Evolutionary conservation across 2,888 invertebrate genomes (phyloP), one percentile per base, ranked within the genome.

Genomic region (Deilephila elpenor): DNA sequence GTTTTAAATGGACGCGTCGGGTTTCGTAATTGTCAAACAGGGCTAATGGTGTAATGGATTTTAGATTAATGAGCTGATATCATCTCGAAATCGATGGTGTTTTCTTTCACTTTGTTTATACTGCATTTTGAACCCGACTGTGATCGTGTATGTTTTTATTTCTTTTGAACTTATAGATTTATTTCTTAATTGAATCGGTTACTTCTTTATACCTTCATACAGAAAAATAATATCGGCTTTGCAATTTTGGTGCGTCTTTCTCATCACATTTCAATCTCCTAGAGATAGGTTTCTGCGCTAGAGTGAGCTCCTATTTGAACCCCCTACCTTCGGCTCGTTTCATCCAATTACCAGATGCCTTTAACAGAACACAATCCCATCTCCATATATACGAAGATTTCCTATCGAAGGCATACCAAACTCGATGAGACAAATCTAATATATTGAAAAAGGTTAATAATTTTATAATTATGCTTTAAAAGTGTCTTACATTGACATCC

Each of bases 1-100:
- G 67, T 67, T 67, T 51, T 25, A 67, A 62, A 67, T 51, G 44
- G 25, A 67, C 67, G 67, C 25, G 51, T 67, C 67, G 25, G 67
- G 44, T 67, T 67, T 25, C 67, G 6, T 20, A 67, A 67, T 67
- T 67, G 67, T 67, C 67, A 25, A 67, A 67, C 67, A 44, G 44
- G 17, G 51, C 67, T 67, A 67, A 67, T 56, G 56, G 56, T 56
- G 56, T 56, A 56, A 56, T 67, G 67, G 51, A 67, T 51, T 67
- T 44, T 25, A 67, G 67, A 67, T 67, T 51, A 51, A 67, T 51
- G 51, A 67, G 67, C 51, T 25, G 67, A 14, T 25, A 44, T 67
- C 25, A 51, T 67, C 17, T 67, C 17, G 14, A 51, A 51, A 67
- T 29, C 44, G 25, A 3, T 25, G 67, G 51, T 51, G 25, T 51